Conservation (phyloP, 1,140 invertebrate genomes). For the Diorhabda elongata region DNA sequence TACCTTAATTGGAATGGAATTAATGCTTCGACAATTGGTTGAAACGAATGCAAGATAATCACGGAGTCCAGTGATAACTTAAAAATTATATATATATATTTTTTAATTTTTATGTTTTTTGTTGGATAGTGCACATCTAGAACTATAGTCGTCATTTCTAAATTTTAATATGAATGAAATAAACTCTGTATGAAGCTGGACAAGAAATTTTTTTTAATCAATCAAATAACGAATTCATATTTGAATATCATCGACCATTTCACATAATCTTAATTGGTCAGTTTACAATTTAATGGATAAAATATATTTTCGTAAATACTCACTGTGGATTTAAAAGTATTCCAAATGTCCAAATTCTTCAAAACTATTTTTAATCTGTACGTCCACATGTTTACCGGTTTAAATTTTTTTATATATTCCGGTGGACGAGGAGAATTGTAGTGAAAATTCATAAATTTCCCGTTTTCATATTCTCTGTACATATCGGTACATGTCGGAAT, state of each 20-base stretch:
- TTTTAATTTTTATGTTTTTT: too few species aligned
- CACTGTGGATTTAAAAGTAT: constrained; percentile 7
- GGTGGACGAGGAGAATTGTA: constrained; percentile 31
- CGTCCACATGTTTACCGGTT: constrained; percentile 33
- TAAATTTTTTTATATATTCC: constrained; percentile 34
- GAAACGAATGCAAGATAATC: too few species aligned
- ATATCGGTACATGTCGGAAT: constrained; percentile 19
- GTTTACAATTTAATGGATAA: background rate
- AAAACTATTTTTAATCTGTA: constrained; percentile 37
- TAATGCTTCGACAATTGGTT: too few species aligned
- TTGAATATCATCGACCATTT: too few species aligned
- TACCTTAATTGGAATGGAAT: too few species aligned
- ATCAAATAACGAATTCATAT: too few species aligned
- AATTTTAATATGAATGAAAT: too few species aligned
- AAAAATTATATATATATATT: background rate
- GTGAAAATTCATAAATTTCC: constrained; percentile 24
- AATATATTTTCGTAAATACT: background rate
- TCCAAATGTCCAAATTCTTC: constrained; percentile 20
- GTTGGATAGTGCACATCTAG: too few species aligned
- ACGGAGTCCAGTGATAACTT: constrained; percentile 9
- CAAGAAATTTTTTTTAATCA: too few species aligned
- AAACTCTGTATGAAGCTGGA: too few species aligned
- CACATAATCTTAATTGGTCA: too few species aligned
- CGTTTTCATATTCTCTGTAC: constrained; percentile 24
- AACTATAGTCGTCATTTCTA: too few species aligned